Base-by-base conservation (phyloP, 2,797 vertebrate species). In the Danio jaintianensis region DNA sequence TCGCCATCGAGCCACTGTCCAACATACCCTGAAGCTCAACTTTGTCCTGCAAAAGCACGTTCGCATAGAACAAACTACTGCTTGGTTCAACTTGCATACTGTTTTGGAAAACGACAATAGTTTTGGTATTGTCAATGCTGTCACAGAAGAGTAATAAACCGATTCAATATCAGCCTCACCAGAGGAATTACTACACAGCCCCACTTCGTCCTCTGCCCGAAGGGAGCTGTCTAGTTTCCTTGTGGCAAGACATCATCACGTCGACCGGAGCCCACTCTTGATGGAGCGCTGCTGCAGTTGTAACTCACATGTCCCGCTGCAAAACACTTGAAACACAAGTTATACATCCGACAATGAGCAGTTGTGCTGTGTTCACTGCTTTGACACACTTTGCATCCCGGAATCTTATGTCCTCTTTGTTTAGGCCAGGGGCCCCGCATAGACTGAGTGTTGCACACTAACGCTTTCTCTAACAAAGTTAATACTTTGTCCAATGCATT, bases 161-260 rank as follows among this genome's bases (percentile, higher is more conserved):
- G 76, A 68, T 10, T 58, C 52, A 59, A 47, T 4, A 47, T 78
- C 53, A 59, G 10, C 18, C 13, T 58, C 13, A 50, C 13, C 36
- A 43, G 64, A 69, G 76, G 64, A 36, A 56, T 13, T 47, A 59
- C 20, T 58, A 15, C 9, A 29, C 15, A 11, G 64, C 75, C 52
- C 50, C 36, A 52, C 64, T 0, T 56, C n/a, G 6, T 36, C 76
- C 64, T 69, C 76, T 22, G 20, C 13, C 50, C 5, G 11, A 76
- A 36, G 52, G 22, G 12, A 45, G 64, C 76, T 13, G 4, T 61
- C 64, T 59, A 69, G 53, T 69, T 78, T 69, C 52, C 64, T 76
- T 78, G 75, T 13, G 16, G 1, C 3, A 3, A 7, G 10, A 40
- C 16, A 4, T 12, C 6, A 2, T 3, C 5, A 4, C 2, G 29